Conservation (phyloP, 1,140 invertebrate species). For the Hirudo medicinalis region DNA sequence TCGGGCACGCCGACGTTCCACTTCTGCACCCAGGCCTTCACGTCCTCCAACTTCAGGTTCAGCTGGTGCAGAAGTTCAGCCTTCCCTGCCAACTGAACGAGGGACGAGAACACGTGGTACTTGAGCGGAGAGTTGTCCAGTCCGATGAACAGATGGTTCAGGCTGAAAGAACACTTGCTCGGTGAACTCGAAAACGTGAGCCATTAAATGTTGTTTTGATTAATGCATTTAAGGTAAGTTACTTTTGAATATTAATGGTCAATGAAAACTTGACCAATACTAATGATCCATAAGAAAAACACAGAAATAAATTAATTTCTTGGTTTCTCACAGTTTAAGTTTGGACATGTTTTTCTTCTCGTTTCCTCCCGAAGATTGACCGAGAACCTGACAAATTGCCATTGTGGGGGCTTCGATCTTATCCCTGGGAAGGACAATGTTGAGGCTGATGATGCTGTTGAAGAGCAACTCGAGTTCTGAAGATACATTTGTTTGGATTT, state of each 20-base stretch:
- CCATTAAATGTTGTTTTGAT: too few relatives aligned
- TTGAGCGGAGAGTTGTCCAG: constrained; percentile 67
- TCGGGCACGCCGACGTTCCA: constrained; percentile 77
- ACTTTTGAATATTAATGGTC: too few relatives aligned
- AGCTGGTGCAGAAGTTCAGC: constrained; percentile 69
- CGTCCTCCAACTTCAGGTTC: constrained; percentile 38
- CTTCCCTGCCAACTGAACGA: constrained; percentile 72
- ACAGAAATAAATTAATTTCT: too few relatives aligned
- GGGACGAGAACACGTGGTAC: constrained; percentile 79
- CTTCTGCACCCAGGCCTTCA: constrained; percentile 67
- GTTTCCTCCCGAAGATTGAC: constrained; percentile 65
- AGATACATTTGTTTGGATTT: constrained; percentile 20
- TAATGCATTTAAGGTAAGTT: too few relatives aligned
- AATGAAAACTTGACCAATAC: too few relatives aligned
- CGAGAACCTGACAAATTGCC: constrained; percentile 80
- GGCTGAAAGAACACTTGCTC: constrained; percentile 27
- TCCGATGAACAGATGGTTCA: constrained; percentile 65
- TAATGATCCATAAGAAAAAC: too few relatives aligned
- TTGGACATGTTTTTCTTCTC: constrained; percentile 65
- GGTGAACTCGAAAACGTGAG: too few relatives aligned
- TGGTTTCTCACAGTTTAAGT: constrained; percentile 63
- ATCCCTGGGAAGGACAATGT: constrained; percentile 71
- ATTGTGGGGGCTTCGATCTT: constrained; percentile 76
- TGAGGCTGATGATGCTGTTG: constrained; percentile 70
- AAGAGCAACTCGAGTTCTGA: constrained; percentile 48